phyloP scores from a whole-genome alignment of 1,140 invertebrate species.

The Zaprionus lachaisei region DNA sequence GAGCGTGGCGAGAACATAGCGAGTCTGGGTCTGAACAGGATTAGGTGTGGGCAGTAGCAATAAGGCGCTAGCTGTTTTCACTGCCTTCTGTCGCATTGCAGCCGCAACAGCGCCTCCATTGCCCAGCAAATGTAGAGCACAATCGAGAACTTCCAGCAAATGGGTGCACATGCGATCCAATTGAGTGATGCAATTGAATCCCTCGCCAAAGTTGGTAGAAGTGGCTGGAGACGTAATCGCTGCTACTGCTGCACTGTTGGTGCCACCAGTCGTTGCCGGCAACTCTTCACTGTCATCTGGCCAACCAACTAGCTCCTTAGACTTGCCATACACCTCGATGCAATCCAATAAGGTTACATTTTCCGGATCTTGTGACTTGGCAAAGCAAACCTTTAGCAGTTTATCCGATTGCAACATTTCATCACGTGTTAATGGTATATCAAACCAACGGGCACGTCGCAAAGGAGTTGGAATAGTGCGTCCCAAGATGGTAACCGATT shows the following conservation, averaged over 20 bases:
- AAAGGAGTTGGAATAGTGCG: conserved; percentile 91
- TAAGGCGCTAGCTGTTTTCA: conserved; percentile 91
- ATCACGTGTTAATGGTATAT: conserved; percentile 96
- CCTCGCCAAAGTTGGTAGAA: conserved; percentile 66
- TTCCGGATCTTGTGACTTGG: conserved; percentile 94
- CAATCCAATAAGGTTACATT: conserved; percentile 96
- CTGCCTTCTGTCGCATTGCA: conserved; percentile 86
- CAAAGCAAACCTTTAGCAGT: conserved; percentile 95
- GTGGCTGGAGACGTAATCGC: conserved; percentile 25
- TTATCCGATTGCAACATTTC: conserved; percentile 97
- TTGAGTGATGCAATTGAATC: conserved; percentile 77
- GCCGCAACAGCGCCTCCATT: conserved; percentile 80
- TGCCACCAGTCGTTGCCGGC: conserved; percentile 58
- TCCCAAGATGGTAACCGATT: conserved; percentile 90
- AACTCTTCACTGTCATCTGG: conserved; percentile 97
- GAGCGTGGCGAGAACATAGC: conserved; percentile 92
- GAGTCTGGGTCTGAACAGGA: conserved; percentile 91
- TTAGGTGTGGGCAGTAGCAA: conserved; percentile 93
- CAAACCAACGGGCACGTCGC: conserved; percentile 95
- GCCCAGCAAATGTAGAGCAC: conserved; percentile 85
- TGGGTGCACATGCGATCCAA: conserved; percentile 88
- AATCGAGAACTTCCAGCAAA: conserved; percentile 91
- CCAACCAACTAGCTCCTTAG: conserved; percentile 98
- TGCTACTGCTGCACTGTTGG: conserved; percentile 10
- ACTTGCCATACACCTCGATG: conserved; percentile 96